A percentile compares a stretch with the other conserved stretches of the same genome.
Evolutionary conservation across 2,888 invertebrate genomes (phyloP).

Genomic region (Diogma glabrata): DNA sequence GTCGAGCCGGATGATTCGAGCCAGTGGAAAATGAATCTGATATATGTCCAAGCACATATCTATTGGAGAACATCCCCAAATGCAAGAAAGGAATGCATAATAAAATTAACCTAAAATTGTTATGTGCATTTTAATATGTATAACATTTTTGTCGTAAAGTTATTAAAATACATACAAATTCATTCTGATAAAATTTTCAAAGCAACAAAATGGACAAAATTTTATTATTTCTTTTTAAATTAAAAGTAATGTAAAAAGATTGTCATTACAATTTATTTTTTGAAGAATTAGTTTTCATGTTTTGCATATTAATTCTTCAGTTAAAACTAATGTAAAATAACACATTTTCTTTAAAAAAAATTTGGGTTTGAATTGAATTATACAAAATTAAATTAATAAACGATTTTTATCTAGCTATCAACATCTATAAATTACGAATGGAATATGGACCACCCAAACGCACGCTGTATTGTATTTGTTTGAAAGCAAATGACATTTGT

Average conservation of each 20-base stretch:
- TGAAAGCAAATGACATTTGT: too few species aligned
- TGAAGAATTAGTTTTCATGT: neutral
- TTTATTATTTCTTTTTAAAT: too few species aligned
- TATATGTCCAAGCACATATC: neutral
- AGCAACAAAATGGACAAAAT: too few species aligned
- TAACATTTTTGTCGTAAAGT: neutral
- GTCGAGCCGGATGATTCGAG: neutral
- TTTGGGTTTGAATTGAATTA: neutral
- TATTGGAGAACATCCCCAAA: too few species aligned
- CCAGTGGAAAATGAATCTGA: too few species aligned
- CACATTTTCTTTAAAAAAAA: neutral
- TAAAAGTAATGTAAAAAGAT: too few species aligned
- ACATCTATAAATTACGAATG: neutral
- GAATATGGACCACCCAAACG: constrained; percentile 6
- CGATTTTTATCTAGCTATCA: neutral
- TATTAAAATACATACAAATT: neutral
- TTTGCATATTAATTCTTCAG: constrained; percentile 3
- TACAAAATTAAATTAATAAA: neutral
- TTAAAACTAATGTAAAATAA: neutral
- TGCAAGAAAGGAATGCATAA: too few species aligned
- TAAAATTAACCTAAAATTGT: constrained; percentile 1
- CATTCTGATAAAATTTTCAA: too few species aligned
- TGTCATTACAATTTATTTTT: constrained; percentile 2
- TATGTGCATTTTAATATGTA: neutral
- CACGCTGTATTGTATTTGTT: constrained; percentile 5